A percentile compares a stretch with the other conserved stretches of the same genome.
Conservation (phyloP, 2,113 vertebrate species). For the Hippocampus zosterae region DNA sequence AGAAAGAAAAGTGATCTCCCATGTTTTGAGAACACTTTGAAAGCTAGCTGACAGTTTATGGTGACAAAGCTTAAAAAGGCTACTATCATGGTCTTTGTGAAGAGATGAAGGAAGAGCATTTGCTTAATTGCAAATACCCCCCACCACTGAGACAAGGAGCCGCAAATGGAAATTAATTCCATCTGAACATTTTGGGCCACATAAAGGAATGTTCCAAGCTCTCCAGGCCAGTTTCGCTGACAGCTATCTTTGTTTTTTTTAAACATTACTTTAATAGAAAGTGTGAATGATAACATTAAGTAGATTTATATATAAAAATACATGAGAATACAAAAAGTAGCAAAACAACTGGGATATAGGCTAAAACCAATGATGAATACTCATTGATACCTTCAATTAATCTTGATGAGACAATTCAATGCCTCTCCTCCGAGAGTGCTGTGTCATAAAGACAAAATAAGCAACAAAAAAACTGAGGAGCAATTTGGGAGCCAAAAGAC, state of each 20-base stretch:
- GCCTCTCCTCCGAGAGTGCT: constrained; percentile 56
- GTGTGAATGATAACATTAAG: constrained; percentile 75
- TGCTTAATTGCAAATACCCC: constrained; percentile 12
- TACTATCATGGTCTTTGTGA: constrained; percentile 11
- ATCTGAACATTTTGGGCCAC: constrained; percentile 39
- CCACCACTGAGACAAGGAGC: constrained; percentile 41
- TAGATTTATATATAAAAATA: constrained; percentile 80
- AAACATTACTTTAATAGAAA: constrained; percentile 78
- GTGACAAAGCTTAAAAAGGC: constrained; percentile 58
- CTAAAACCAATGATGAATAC: constrained; percentile 64
- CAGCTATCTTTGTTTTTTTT: constrained; percentile 67
- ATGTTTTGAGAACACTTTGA: constrained; percentile 51
- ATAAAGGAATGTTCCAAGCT: constrained; percentile 58
- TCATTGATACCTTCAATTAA: constrained; percentile 71
- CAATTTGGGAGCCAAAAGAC: no score
- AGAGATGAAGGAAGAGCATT: constrained; percentile 43
- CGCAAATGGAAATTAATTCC: constrained; percentile 41
- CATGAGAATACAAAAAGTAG: constrained; percentile 78
- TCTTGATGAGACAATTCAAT: constrained; percentile 45
- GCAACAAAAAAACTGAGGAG: no score
- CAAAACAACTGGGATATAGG: constrained; percentile 74
- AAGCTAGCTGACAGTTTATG: constrained; percentile 50
- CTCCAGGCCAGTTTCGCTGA: constrained; percentile 63
- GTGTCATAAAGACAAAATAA: constrained; percentile 36
- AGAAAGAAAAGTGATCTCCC: constrained; percentile 40